Base-by-base conservation (phyloP, 2,797 vertebrate species). In the Fistularia commersonii region DNA sequence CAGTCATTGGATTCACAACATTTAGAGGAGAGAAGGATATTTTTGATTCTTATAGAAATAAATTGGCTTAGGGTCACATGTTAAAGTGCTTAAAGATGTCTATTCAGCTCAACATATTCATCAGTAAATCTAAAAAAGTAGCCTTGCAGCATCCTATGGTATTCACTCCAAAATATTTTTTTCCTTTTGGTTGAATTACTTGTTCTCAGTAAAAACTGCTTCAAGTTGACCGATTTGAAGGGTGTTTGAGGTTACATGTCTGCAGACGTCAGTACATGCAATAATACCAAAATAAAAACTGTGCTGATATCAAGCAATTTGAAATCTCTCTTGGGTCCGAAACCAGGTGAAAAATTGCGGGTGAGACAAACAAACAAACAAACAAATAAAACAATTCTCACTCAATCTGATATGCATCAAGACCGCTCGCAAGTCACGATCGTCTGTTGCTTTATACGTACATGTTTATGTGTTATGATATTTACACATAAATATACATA, bases 1-100 rank as follows among this genome's bases (percentile, higher is more conserved):
- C 67, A 65, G 32, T 55, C 66, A 61, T 55, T 40, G 14, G 41
- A 72, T 66, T 64, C 47, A 56, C 40, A 35, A 48, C 54, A 44
- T 48, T 49, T 33, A 40, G 6, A 53, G 7, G 38, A 41, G 6
- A 64, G 14, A 57, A 59, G 36, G 14, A 11, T 2, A 1, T 42
- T 49, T 39, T 43, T 34, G 35, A 14, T 31, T 3, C 15, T 11
- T 31, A 8, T 64, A 66, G 57, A 41, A 59, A 56, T 35, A 48
- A 37, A 13, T 34, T 39, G 31, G 15, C 47, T 12, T 13, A 7
- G 8, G 9, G 51, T 33, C 48, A 32, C 15, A 8, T 13, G 48
- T 48, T 31, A 33, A 41, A 49, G 50, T 12, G 8, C 51, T 54
- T 23, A 14, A 35, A 40, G 11, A 39, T 45, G 11, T 54, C 56